Conservation (phyloP, 2,888 invertebrate genomes). For the Bellardia pandia region DNA sequence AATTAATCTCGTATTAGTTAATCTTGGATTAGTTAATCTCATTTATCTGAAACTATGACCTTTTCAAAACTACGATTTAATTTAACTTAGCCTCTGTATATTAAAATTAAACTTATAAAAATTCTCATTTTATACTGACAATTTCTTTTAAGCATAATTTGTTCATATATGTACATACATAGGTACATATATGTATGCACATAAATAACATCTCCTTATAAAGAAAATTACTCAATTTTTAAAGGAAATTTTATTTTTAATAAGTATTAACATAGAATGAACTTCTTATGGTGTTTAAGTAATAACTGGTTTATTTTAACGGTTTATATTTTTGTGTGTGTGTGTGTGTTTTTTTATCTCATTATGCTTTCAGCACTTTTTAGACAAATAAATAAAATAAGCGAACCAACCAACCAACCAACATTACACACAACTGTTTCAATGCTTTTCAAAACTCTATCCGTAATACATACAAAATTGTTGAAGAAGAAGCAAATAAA, state of each 20-base stretch:
- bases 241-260: conserved; percentile 51
- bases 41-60: too few relatives aligned
- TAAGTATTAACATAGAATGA: conserved; percentile 42
- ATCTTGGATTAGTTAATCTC: too few relatives aligned
- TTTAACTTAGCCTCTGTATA: neutral
- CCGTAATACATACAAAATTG: neutral
- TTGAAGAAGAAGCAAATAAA: neutral
- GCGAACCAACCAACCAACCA: conserved; percentile 13
- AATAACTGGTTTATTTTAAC: conserved; percentile 70
- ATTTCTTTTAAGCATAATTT: conserved; percentile 23
- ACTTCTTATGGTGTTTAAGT: conserved; percentile 55
- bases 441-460: conserved; percentile 21
- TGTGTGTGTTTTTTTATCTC: conserved; percentile 9
- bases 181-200: neutral
- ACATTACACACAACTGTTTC: conserved; percentile 30
- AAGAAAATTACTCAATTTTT: conserved; percentile 43
- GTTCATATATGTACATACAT: neutral
- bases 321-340: conserved; percentile 26
- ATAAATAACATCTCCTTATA: conserved; percentile 18
- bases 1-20: too few relatives aligned
- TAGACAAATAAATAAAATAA: conserved; percentile 28
- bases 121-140: conserved; percentile 1
- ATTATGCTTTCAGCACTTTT: conserved; percentile 62
- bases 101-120: neutral
- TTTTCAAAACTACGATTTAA: too few relatives aligned